Evolutionary conservation across 2,888 invertebrate species (phyloP), one percentile per base, ranked within the genome.

Genomic region (Amiota mariae): DNA sequence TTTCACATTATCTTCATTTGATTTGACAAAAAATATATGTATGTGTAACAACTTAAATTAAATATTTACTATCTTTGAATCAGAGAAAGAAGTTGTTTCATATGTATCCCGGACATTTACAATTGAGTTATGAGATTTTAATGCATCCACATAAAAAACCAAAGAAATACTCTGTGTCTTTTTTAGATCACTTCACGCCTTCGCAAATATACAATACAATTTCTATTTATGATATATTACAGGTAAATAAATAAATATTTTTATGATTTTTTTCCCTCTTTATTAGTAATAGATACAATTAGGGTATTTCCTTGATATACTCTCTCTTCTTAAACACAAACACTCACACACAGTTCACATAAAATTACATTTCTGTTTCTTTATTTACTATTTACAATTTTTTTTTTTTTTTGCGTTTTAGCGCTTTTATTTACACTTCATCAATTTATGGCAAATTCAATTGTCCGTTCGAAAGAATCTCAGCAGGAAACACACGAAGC

Each of bases 181-280:
- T 66, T 20, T 64, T 15, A 66, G 13, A 66, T 66, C 66, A 49
- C 11, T 48, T 66, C 66, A 66, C 66, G 48, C 66, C 48, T 66
- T 15, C 11, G 49, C 49, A 18, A 48, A 66, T 66, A 66, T 15
- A 59, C 11, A 20, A 66, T 15, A 59, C 11, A 20, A 9, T 18
- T 20, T 59, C 20, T 18, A n/a, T n/a, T n/a, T n/a, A 8, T 18
- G 12, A 4, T 15, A 10, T 66, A n/a, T 66, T n/a, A 4, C 8
- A 13, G n/a, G n/a, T 66, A 48, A 6, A 59, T 20, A 64, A 48
- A 48, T 48, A 36, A 36, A 36, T 36, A 36, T 36, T 36, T 36
- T 36, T 36, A 36, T 18, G n/a, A 63, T 48, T 15, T 48, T 48
- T 24, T 63, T 12, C n/a, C 10, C n/a, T 63, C 13, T 47, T 63